phyloP scores from a whole-genome alignment of 2,797 vertebrate genomes.

The Poeciliopsis infans region DNA sequence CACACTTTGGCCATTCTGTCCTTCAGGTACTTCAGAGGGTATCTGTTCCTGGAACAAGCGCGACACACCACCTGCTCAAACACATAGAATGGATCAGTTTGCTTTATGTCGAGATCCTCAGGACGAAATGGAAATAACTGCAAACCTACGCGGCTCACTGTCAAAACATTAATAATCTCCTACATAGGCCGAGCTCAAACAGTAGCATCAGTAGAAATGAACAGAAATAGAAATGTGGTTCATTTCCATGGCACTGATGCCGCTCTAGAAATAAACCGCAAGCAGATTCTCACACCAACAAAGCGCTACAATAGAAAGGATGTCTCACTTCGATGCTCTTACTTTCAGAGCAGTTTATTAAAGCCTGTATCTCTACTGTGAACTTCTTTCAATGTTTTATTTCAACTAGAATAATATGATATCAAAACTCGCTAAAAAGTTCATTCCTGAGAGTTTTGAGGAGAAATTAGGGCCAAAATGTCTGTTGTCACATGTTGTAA shows the following conservation, averaged over 20 bases:
- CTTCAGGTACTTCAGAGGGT: slow-evolving; percentile 97
- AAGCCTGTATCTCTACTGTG: background rate
- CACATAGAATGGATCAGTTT: background rate
- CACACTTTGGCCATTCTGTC: slow-evolving; percentile 95
- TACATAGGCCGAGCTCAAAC: slow-evolving; percentile 2
- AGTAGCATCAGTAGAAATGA: background rate
- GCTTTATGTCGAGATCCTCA: background rate
- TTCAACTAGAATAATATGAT: background rate
- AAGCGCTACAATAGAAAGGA: background rate
- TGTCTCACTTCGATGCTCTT: background rate
- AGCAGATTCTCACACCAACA: background rate
- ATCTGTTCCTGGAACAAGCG: slow-evolving; percentile 94
- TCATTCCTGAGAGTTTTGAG: background rate
- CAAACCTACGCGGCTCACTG: background rate
- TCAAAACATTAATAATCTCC: background rate
- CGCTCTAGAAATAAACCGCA: background rate
- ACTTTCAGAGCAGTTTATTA: background rate
- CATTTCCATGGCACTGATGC: background rate
- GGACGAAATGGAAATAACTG: background rate
- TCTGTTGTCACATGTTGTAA: background rate
- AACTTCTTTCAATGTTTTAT: background rate
- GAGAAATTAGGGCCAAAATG: background rate
- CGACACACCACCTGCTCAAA: slow-evolving; percentile 91
- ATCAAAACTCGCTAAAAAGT: background rate
- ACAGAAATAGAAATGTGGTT: too few species aligned